A percentile compares a stretch with the other conserved stretches of the same genome.
These are phyloP conservation scores for Clytia hemisphaerica DNA, from an alignment of 30 jellyfish, hydroid and myxozoan species.

Conservation along the genomic window DNA sequence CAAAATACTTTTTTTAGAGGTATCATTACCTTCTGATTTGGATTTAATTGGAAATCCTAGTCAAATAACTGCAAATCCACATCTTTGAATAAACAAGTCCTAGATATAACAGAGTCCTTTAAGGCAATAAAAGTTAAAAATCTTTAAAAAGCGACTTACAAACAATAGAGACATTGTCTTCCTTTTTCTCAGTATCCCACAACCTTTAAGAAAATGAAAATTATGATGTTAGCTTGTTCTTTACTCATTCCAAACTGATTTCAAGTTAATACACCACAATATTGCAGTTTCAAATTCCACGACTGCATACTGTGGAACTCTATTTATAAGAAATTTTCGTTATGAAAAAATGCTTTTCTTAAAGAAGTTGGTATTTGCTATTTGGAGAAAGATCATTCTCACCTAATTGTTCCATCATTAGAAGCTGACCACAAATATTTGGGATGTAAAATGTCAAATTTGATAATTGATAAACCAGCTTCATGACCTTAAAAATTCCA, in stretches of 20 bases:
- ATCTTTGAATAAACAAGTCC: background rate
- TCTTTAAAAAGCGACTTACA: background rate
- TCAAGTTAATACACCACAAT: too few species aligned
- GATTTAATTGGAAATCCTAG: background rate
- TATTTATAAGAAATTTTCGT: too few species aligned
- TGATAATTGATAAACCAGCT: slow-evolving; percentile 42
- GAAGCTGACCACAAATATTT: slow-evolving; percentile 77
- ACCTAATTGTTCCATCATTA: slow-evolving; percentile 70
- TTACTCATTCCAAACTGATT: too few species aligned
- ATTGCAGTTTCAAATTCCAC: too few species aligned
- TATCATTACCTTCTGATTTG: too few species aligned
- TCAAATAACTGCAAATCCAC: background rate
- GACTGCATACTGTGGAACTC: too few species aligned
- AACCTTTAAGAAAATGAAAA: background rate
- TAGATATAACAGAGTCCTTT: background rate
- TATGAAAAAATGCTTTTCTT: too few species aligned
- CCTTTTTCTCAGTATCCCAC: background rate
- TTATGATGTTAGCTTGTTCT: background rate
- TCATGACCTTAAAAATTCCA: slow-evolving; percentile 42
- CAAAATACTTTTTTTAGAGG: too few species aligned
- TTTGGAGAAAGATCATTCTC: background rate
- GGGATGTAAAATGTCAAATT: slow-evolving; percentile 28
- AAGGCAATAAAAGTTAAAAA: background rate
- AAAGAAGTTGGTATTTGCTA: background rate
- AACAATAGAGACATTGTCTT: background rate